Base-by-base conservation (phyloP, 2,888 invertebrate species). In the Atethmia centrago region DNA sequence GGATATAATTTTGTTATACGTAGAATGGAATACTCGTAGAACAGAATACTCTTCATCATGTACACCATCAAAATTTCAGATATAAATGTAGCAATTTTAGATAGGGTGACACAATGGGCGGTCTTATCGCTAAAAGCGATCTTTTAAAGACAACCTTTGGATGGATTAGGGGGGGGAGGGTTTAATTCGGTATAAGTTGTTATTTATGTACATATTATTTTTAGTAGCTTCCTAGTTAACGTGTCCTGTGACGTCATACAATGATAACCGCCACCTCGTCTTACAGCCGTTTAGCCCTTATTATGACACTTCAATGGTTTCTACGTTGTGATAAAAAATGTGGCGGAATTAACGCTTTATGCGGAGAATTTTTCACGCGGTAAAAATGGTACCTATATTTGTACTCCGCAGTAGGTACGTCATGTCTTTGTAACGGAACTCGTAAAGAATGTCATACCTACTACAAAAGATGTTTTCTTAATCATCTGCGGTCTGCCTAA, bases 311-410 rank as follows among this genome's bases (percentile, higher is more conserved):
- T 51, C 56, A 42, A 25, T 74, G 62, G 36, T 51, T 71, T 45
- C 47, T 42, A 31, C n/a, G 45, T 42, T 28, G 1, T 28, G 19
- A n/a, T 47, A 51, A 64, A 77, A 70, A n/a, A 59, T 16, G 31
- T 31, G 2, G 14, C 49, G 64, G 59, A 77, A 77, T 71, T 77
- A 65, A 16, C 71, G 31, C 10, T n/a, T 47, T 12, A 28, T 1
- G 8, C 28, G 25, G 16, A 9, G 25, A 40, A 59, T 28, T 72
- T 49, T 58, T 36, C 40, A 65, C 21, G 19, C 25, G 14, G 10
- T 61, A 40, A 56, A 21, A 49, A 9, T 42, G 2, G 4, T 40
- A 36, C n/a, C n/a, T n/a, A 45, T 62, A 4, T 40, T 40, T n/a
- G 14, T 28, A 16, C 31, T 28, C n/a, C n/a, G n/a, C n/a, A n/a